A percentile compares a stretch with the other conserved stretches of the same genome.
These are phyloP conservation scores for Lochmaea crataegi DNA, from an alignment of 2,888 invertebrate genomes.

Conservation along the genomic window DNA sequence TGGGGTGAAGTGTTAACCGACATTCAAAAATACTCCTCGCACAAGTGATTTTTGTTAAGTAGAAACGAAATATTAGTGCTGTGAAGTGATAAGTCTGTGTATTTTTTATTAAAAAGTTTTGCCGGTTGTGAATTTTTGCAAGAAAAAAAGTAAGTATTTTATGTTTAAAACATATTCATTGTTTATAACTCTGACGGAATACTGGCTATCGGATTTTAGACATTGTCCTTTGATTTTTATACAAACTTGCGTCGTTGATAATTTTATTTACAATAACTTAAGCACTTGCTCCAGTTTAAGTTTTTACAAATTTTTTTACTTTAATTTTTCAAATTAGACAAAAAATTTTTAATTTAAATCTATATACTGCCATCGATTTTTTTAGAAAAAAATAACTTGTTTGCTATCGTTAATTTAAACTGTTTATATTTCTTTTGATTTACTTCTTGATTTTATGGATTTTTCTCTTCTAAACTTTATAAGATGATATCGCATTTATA, in stretches of 20 bases:
- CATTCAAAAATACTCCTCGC: conserved; percentile 14
- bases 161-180: not conserved
- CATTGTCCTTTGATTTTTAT: conserved; percentile 29
- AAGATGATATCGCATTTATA: too few relatives aligned
- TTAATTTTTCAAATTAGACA: too few relatives aligned
- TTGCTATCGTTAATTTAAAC: too few relatives aligned
- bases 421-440: too few relatives aligned
- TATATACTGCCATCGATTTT: too few relatives aligned
- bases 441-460: too few relatives aligned
- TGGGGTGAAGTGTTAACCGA: conserved; percentile 35
- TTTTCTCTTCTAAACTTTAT: too few relatives aligned
- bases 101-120: not conserved
- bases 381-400: too few relatives aligned
- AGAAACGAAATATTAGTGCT: not conserved
- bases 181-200: conserved; percentile 18
- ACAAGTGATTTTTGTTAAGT: conserved; percentile 28
- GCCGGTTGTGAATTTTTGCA: conserved; percentile 14
- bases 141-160: conserved; percentile 9
- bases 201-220: conserved; percentile 23
- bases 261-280: too few relatives aligned
- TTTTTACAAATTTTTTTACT: too few relatives aligned
- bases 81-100: conserved; percentile 21
- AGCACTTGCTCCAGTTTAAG: too few relatives aligned
- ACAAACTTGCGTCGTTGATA: conserved; percentile 14
- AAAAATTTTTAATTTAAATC: too few relatives aligned